Percentiles rank a stretch among this genome's conserved stretches.
Evolutionary conservation across 2,797 vertebrate species (phyloP).

Genomic region (Sebastes nivosus): DNA sequence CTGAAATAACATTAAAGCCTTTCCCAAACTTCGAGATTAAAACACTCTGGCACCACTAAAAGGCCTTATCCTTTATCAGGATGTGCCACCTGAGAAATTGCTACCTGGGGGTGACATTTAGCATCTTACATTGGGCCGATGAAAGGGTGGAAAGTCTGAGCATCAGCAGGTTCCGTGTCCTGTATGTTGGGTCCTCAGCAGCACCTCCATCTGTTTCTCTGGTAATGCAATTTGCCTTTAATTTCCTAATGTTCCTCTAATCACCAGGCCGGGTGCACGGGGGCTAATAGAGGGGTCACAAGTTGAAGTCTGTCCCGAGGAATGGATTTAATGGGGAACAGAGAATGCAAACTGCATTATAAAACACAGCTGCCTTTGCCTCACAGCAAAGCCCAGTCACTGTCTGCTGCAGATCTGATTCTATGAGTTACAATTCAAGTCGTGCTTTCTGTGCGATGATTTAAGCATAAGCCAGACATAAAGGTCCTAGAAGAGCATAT

Average conservation of each 20-base stretch:
- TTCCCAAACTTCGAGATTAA: conserved; percentile 34
- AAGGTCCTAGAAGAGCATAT: not conserved
- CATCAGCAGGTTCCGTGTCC: conserved; percentile 77
- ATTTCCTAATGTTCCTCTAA: conserved; percentile 88
- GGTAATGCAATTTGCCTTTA: conserved; percentile 86
- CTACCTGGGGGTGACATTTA: conserved; percentile 74
- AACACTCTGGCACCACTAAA: conserved; percentile 38
- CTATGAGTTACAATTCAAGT: not conserved
- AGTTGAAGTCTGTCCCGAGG: conserved; percentile 80
- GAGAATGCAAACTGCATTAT: conserved; percentile 84
- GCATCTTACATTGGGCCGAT: conserved; percentile 39
- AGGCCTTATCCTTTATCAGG: conserved; percentile 47
- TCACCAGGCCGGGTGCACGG: conserved; percentile 77
- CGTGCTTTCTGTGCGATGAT: conserved; percentile 2
- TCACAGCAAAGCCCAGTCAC: conserved; percentile 17
- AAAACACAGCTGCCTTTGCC: conserved; percentile 67
- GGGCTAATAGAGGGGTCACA: conserved; percentile 83
- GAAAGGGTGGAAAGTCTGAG: conserved; percentile 61
- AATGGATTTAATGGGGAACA: conserved; percentile 82
- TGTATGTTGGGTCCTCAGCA: conserved; percentile 69
- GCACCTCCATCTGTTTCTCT: conserved; percentile 82
- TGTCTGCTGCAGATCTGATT: conserved; percentile 26
- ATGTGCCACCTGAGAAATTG: conserved; percentile 56
- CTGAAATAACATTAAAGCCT: conserved; percentile 24
- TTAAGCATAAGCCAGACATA: not conserved